A percentile compares a stretch with the other conserved stretches of the same genome.
phyloP scores from a whole-genome alignment of 2,888 invertebrate genomes.

The Agrotis exclamationis region DNA sequence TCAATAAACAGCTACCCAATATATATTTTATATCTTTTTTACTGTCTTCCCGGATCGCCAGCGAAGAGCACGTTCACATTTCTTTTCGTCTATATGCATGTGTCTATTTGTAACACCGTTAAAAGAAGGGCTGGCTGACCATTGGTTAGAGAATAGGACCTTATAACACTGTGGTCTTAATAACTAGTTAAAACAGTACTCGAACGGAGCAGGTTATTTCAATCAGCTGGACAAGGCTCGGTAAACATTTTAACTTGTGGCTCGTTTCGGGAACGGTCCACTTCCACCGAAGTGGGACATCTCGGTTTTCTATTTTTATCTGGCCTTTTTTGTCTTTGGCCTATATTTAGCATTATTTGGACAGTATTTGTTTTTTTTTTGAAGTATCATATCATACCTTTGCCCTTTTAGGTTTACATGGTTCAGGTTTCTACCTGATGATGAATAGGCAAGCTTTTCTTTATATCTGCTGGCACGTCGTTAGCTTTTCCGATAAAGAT shows the following conservation, averaged over 20 bases:
- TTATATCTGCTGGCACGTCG: not conserved
- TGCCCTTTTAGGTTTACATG: too few species aligned
- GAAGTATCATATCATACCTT: not conserved
- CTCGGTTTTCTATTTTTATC: constrained; percentile 46
- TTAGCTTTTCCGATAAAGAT: not conserved
- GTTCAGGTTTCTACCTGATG: too few species aligned
- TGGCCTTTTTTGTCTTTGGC: constrained; percentile 35
- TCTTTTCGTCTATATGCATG: not conserved
- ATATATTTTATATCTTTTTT: constrained; percentile 50
- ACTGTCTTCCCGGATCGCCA: constrained; percentile 37
- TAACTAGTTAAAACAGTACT: constrained; percentile 49
- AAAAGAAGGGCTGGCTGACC: constrained; percentile 5
- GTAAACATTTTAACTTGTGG: constrained; percentile 49
- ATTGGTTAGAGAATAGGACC: constrained; percentile 15
- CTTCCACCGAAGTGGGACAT: constrained; percentile 43
- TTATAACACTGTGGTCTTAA: constrained; percentile 46
- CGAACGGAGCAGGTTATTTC: constrained; percentile 43
- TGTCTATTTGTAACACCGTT: constrained; percentile 33
- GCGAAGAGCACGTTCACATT: constrained; percentile 15
- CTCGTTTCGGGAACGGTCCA: constrained; percentile 48
- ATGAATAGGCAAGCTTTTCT: too few species aligned
- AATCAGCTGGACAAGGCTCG: constrained; percentile 55
- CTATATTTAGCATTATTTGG: constrained; percentile 33
- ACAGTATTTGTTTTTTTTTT: constrained; percentile 1
- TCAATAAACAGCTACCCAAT: constrained; percentile 32